These are phyloP conservation scores for Epicampocera succincta DNA, from an alignment of 2,888 invertebrate genomes.

Conservation along the genomic window DNA sequence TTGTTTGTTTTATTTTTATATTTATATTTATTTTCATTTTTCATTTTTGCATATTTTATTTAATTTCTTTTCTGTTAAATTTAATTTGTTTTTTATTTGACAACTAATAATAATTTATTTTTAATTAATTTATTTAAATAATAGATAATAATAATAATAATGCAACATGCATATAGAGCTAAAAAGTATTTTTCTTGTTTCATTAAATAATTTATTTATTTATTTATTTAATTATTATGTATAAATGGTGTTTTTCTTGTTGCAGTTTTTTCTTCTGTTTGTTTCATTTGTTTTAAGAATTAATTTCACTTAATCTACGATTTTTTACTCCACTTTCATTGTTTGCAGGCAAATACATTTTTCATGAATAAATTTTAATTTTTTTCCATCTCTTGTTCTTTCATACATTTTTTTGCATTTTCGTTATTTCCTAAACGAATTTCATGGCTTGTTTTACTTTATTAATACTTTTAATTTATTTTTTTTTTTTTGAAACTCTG, in stretches of 20 bases:
- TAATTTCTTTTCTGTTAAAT: constrained; percentile 46
- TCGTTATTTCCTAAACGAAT: constrained; percentile 25
- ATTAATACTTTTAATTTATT: constrained; percentile 35
- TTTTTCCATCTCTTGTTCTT: constrained; percentile 19
- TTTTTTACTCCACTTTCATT: constrained; percentile 27
- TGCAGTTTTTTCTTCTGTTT: constrained; percentile 17
- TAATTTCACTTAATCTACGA: constrained; percentile 32
- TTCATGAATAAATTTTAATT: constrained; percentile 55
- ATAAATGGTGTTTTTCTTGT: constrained; percentile 65
- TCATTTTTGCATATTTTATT: constrained; percentile 49
- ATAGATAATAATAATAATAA: constrained; percentile 57
- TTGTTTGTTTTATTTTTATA: constrained; percentile 42
- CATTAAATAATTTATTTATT: constrained; percentile 28
- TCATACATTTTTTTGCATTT: background rate
- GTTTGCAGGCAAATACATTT: constrained; percentile 57
- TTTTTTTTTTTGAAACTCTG: constrained; percentile 52
- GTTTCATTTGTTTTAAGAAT: constrained; percentile 39
- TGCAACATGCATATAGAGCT: constrained; percentile 67
- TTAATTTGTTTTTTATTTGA: constrained; percentile 58
- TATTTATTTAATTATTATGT: constrained; percentile 57
- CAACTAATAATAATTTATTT: constrained; percentile 64
- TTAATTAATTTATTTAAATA: constrained; percentile 50
- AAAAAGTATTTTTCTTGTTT: constrained; percentile 56
- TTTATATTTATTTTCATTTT: constrained; percentile 44
- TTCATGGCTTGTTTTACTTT: constrained; percentile 32